Evolutionary conservation across 1,140 invertebrate genomes (phyloP).

Genomic region (Aphelinus certus): DNA sequence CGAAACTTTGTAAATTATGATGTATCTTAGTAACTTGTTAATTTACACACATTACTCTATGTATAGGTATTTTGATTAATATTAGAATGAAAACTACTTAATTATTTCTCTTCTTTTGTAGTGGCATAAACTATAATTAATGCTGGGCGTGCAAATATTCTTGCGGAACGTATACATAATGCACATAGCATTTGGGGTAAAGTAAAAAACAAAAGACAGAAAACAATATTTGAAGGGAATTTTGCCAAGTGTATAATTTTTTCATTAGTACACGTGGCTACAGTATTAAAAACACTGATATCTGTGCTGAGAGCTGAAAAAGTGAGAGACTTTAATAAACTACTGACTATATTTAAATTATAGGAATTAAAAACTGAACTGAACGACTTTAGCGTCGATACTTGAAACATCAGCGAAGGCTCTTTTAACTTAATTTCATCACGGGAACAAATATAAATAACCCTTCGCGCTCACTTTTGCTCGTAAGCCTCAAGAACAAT

Average conservation of each 20-base stretch:
- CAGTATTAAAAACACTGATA: constrained; percentile 45
- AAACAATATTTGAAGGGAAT: background rate
- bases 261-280: constrained; percentile 37
- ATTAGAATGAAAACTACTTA: constrained; percentile 2
- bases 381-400: constrained; percentile 1
- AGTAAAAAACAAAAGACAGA: constrained; percentile 14
- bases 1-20: constrained; percentile 44
- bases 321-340: constrained; percentile 34
- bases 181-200: constrained; percentile 39
- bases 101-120: constrained; percentile 13
- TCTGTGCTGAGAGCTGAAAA: constrained; percentile 43
- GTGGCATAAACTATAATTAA: constrained; percentile 29
- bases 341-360: constrained; percentile 20
- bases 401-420: constrained; percentile 21
- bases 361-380: constrained; percentile 11
- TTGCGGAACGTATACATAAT: constrained; percentile 43
- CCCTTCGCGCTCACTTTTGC: constrained; percentile 21
- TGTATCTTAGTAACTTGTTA: constrained; percentile 30
- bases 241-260: constrained; percentile 32
- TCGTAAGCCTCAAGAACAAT: constrained; percentile 12
- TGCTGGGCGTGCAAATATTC: constrained; percentile 42
- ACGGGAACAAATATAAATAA: constrained; percentile 26
- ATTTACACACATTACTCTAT: constrained; percentile 34
- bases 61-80: constrained; percentile 38
- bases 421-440: constrained; percentile 26